Evolutionary conservation across 2,888 invertebrate genomes (phyloP), one percentile per base, ranked within the genome.

Genomic region (Homarus gammarus): DNA sequence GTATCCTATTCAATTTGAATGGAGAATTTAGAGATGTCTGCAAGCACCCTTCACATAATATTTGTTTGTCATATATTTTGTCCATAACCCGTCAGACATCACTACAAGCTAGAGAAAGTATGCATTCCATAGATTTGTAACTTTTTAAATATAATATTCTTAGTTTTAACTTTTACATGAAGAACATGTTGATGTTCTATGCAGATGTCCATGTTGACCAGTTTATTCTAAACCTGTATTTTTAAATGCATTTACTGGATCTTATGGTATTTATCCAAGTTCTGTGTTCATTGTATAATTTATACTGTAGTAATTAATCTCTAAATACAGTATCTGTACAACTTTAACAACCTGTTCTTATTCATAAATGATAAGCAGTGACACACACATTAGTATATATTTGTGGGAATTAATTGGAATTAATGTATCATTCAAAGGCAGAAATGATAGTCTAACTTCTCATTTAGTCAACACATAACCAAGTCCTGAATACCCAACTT

Each of bases 111-210:
- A 27, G 64, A 64, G 64, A 64, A 27, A 64, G 64, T 64, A 64
- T 64, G 64, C 64, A 64, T 64, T 64, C 64, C 64, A 64, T 64
- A 64, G 64, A 27, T 27, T 31, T 64, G 22, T 64, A 64, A 64
- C 22, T 27, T 64, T 64, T 64, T 27, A 6, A 1, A n/a, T 8
- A 64, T 8, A 27, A 27, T 64, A 18, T 27, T 27, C 6, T 6
- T 22, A 56, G 18, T 56, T 12, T 56, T 18, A 3, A 18, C 3
- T 18, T 56, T 56, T 56, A 0, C 22, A 3, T 22, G 10, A 12
- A 12, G 3, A 56, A 56, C 56, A 56, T 56, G 56, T 22, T 56
- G 56, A 22, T 56, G 56, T 22, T 18, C 18, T 56, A 22, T 64
- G n/a, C 10, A 8, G 27, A 27, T 64, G 64, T 15, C 22, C 18